Percentiles rank a stretch among this genome's conserved stretches.
phyloP scores from a whole-genome alignment of 2,888 invertebrate genomes.

The Lomographa bimaculata region DNA sequence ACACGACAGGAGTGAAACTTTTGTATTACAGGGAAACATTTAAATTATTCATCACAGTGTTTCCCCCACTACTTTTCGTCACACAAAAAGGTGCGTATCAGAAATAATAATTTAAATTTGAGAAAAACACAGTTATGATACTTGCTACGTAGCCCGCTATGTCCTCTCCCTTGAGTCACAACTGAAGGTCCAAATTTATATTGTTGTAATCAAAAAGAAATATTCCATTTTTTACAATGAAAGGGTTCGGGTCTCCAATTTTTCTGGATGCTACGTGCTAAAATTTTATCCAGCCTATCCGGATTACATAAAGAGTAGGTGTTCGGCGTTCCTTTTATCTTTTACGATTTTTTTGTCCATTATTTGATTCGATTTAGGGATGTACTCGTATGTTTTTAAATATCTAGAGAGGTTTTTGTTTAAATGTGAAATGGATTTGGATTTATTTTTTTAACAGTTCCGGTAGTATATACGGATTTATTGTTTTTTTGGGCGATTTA shows the following conservation, averaged over 20 bases:
- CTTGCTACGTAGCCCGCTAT: no score
- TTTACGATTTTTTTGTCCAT: slow-evolving; percentile 28
- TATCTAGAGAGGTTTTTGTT: slow-evolving; percentile 4
- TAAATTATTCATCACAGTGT: no score
- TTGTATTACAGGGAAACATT: no score
- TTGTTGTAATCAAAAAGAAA: slow-evolving; percentile 84
- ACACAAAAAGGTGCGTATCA: no score
- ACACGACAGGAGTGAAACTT: no score
- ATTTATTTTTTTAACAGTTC: no score
- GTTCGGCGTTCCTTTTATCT: slow-evolving; percentile 48
- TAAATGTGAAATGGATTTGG: no score
- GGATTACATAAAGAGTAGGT: slow-evolving; percentile 70
- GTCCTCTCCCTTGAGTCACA: slow-evolving; percentile 35
- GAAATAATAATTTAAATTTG: no score
- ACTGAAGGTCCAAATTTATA: slow-evolving; percentile 71
- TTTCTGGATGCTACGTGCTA: slow-evolving; percentile 72
- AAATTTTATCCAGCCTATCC: slow-evolving; percentile 78
- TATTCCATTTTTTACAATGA: slow-evolving; percentile 73
- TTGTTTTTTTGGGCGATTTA: no score
- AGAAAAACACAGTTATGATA: no score
- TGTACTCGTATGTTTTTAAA: slow-evolving; percentile 10
- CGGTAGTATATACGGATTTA: no score
- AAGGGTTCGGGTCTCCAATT: slow-evolving; percentile 68
- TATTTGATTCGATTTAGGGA: slow-evolving; percentile 23
- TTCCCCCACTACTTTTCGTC: no score